Base-by-base conservation (phyloP, 2,797 vertebrate genomes). In the Melanotaenia boesemani region DNA sequence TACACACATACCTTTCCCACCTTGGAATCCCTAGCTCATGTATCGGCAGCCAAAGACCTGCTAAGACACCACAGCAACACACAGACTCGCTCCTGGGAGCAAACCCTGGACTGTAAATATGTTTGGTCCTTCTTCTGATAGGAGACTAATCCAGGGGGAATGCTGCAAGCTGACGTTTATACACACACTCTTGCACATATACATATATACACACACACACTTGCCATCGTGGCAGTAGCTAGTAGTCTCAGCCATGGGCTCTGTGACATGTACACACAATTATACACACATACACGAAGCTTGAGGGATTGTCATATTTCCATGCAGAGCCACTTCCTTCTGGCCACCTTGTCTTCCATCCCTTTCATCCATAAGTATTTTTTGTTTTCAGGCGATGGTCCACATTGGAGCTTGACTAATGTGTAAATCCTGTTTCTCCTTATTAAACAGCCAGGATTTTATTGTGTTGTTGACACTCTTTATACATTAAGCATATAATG, bases 91-190 rank as follows among this genome's bases (percentile, higher is more conserved):
- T 90, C 84, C 86, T 86, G 92, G 93, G 90, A 91, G 91, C 87
- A 89, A 92, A 92, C 92, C 91, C 92, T 94, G 92, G 89, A 90
- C 90, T 83, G 90, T 92, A 93, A 93, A 94, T 93, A 94, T 94
- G 93, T 94, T 94, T 95, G 94, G 94, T 91, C 81, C 83, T 90
- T 70, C 88, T 92, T 91, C 90, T 92, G 92, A 94, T 92, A 93
- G 91, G 86, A 92, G 82, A 84, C 88, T 90, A 88, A 92, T 94
- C 94, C 92, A 92, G 79, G 74, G 93, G 93, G 92, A 94, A 93
- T 91, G 91, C 92, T 89, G 86, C 91, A 93, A 89, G 89, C 91
- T 90, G 85, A 81, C 71, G 57, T 71, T 46, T 46, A 65, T 55
- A 61, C 77, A 68, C 76, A 71, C 74, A 70, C 68, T 26, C n/a